Percentiles rank a stretch among this genome's conserved stretches.
Evolutionary conservation across 2,888 invertebrate genomes (phyloP).

Genomic region (Harpagoxenus sublaevis): DNA sequence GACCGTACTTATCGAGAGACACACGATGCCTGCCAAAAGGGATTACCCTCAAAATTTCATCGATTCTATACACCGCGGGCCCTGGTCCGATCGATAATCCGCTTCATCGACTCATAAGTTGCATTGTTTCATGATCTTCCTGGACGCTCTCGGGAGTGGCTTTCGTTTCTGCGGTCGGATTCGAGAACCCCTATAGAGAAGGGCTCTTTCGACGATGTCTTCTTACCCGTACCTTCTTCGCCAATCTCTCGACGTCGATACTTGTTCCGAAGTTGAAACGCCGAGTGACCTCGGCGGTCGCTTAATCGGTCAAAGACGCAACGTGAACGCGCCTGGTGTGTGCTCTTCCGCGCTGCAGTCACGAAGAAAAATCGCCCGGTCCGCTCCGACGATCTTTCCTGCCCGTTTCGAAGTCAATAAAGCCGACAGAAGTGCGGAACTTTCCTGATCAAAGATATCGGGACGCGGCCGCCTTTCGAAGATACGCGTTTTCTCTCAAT

Average conservation of each 20-base stretch:
- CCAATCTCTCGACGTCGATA: slow-evolving; percentile 51
- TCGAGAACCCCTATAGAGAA: slow-evolving; percentile 29
- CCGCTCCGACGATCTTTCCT: slow-evolving; percentile 35
- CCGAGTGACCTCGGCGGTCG: slow-evolving; percentile 49
- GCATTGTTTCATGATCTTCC: slow-evolving; percentile 48
- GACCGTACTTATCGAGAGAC: not conserved
- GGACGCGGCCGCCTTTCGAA: slow-evolving; percentile 23
- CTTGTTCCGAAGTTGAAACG: slow-evolving; percentile 54
- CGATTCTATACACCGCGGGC: not conserved
- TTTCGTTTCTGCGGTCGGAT: slow-evolving; percentile 47
- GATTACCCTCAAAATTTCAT: slow-evolving; percentile 4
- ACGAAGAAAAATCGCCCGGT: slow-evolving; percentile 54
- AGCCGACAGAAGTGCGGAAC: slow-evolving; percentile 48
- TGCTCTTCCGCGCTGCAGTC: slow-evolving; percentile 47
- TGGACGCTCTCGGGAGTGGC: slow-evolving; percentile 25
- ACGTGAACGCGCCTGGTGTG: slow-evolving; percentile 36
- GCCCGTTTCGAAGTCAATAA: slow-evolving; percentile 55
- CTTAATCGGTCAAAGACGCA: slow-evolving; percentile 56
- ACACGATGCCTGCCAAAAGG: not conserved
- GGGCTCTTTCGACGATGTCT: slow-evolving; percentile 56
- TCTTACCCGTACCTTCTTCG: slow-evolving; percentile 32
- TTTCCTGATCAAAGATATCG: slow-evolving; percentile 52
- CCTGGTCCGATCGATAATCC: slow-evolving; percentile 13
- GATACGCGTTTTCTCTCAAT: slow-evolving; percentile 54
- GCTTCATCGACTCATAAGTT: slow-evolving; percentile 39